Evolutionary conservation across 1,140 invertebrate species (phyloP).

Genomic region (Neodiprion pinetum): DNA sequence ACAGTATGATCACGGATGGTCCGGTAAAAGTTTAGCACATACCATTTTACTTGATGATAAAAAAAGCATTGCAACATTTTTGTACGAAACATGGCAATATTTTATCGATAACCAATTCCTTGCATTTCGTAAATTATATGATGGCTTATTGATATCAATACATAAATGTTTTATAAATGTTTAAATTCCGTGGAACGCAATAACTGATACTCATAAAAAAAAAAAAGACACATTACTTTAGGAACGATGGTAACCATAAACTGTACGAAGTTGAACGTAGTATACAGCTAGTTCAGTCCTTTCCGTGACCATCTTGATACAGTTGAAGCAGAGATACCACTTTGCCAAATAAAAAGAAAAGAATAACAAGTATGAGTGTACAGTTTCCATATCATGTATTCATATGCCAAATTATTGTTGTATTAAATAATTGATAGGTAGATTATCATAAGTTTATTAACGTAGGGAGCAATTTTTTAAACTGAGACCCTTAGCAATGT

Average conservation of each 20-base stretch:
- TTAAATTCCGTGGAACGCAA: neutral
- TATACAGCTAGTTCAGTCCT: neutral
- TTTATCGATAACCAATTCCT: no score
- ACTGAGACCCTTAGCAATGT: constrained; percentile 61
- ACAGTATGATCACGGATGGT: neutral
- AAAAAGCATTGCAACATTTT: neutral
- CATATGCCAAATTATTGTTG: constrained; percentile 47
- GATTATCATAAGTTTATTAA: constrained; percentile 49
- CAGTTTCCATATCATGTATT: constrained; percentile 40
- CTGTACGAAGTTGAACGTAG: neutral
- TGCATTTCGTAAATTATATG: no score
- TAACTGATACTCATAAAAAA: neutral
- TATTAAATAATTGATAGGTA: constrained; percentile 44
- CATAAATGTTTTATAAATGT: no score
- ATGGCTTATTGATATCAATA: no score
- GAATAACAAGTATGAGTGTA: constrained; percentile 25
- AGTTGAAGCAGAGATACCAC: no score
- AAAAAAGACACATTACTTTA: neutral
- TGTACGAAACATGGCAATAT: no score
- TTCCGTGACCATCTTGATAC: no score
- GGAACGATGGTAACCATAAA: neutral
- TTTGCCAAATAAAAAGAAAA: neutral
- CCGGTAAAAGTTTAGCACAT: neutral
- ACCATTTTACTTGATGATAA: neutral
- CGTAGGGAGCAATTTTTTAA: constrained; percentile 54